phyloP scores from a whole-genome alignment of 2,888 invertebrate species.

The Penaeus monodon region DNA sequence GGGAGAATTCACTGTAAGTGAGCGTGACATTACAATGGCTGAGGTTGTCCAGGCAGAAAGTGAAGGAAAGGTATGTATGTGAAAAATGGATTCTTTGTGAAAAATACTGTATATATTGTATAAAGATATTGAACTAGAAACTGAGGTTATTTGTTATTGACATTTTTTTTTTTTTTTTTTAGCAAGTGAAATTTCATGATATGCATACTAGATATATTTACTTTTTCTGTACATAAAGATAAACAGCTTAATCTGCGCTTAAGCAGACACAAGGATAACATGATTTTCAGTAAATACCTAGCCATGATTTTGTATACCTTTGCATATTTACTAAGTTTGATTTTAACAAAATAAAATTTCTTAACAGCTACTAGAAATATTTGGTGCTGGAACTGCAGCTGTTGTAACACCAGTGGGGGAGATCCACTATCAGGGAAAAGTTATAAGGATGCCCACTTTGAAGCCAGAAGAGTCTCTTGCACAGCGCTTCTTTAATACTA shows the following conservation, averaged over 20 bases:
- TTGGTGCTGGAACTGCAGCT: constrained; percentile 98
- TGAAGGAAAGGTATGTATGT: constrained; percentile 82
- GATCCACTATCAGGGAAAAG: constrained; percentile 82
- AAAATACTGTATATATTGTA: too few species aligned
- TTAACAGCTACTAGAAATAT: constrained; percentile 89
- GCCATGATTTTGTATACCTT: neutral
- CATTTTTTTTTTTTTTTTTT: too few species aligned
- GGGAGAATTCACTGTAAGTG: constrained; percentile 87
- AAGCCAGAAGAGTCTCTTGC: constrained; percentile 80
- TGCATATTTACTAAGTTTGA: neutral
- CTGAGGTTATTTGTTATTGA: too few species aligned
- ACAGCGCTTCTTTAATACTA: constrained; percentile 80
- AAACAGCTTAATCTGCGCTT: too few species aligned
- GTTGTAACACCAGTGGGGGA: constrained; percentile 91
- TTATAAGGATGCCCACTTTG: constrained; percentile 81
- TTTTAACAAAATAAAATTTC: constrained; percentile 8
- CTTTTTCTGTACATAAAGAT: too few species aligned
- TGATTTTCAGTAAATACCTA: too few species aligned
- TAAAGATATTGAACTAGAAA: too few species aligned
- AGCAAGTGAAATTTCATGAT: too few species aligned
- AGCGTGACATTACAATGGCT: constrained; percentile 86
- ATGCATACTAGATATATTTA: too few species aligned
- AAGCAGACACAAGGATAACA: too few species aligned
- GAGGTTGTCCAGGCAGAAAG: constrained; percentile 81
- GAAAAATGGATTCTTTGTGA: neutral